Percentiles rank a stretch among this genome's conserved stretches.
Evolutionary conservation across 2,888 invertebrate genomes (phyloP).

Genomic region (Phengaris alcon): DNA sequence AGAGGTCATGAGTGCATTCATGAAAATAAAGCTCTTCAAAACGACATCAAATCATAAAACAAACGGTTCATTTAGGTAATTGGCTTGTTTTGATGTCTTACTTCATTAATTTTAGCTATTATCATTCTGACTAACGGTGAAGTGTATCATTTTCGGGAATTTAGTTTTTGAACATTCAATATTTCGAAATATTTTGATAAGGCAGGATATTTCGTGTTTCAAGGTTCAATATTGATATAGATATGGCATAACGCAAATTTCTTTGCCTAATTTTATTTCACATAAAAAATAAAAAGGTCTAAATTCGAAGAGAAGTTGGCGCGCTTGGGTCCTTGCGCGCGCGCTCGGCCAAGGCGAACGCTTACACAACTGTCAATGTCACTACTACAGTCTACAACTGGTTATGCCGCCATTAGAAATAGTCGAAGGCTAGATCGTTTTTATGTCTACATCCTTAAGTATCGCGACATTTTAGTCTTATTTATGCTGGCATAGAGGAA

Average conservation of each 20-base stretch:
- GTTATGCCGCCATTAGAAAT: constrained; percentile 56
- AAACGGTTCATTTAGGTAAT: background rate
- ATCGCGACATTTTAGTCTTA: constrained; percentile 28
- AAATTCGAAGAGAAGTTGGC: constrained; percentile 50
- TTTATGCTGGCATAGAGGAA: background rate
- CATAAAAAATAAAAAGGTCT: constrained; percentile 29
- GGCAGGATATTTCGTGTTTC: background rate
- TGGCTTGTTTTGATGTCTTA: background rate
- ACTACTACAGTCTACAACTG: constrained; percentile 55
- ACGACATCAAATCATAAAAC: constrained; percentile 16
- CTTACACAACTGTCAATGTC: constrained; percentile 69
- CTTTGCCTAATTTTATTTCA: background rate
- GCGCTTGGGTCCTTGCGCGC: constrained; percentile 62
- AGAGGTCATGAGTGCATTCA: constrained; percentile 49
- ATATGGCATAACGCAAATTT: background rate
- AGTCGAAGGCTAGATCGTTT: constrained; percentile 36
- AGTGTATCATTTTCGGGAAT: background rate
- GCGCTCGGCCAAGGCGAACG: constrained; percentile 65
- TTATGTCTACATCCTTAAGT: constrained; percentile 33
- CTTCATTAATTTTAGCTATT: background rate
- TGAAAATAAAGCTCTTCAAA: constrained; percentile 43
- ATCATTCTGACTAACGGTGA: no score
- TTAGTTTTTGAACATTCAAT: no score
- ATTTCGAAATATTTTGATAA: no score
- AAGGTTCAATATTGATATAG: background rate